Evolutionary conservation across 2,113 vertebrate species (phyloP).

Genomic region (Addax nasomaculatus): DNA sequence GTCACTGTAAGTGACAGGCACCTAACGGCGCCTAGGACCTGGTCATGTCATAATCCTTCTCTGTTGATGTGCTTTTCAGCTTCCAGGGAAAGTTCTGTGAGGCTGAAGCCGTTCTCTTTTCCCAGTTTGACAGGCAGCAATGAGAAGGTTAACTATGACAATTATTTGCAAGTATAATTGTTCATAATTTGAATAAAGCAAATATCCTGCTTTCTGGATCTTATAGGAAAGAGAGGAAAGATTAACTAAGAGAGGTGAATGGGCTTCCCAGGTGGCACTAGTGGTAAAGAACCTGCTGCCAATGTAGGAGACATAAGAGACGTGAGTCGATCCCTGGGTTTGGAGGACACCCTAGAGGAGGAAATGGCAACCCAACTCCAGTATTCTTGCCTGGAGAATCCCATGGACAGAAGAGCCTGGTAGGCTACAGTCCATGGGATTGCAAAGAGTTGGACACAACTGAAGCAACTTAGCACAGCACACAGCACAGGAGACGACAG

Average conservation of each 20-base stretch:
- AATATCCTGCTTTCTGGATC: background rate
- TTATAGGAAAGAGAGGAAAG: background rate
- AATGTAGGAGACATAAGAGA: background rate
- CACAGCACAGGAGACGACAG: background rate
- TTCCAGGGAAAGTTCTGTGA: background rate
- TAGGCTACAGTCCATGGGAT: background rate
- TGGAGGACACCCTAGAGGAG: background rate
- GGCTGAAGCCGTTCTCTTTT: background rate
- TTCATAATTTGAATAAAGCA: background rate
- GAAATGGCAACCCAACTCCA: background rate
- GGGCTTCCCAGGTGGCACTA: background rate
- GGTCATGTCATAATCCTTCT: background rate
- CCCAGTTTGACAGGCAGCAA: background rate
- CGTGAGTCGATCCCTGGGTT: background rate
- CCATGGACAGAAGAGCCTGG: background rate
- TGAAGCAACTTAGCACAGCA: background rate
- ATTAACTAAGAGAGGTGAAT: background rate
- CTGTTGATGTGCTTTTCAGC: background rate
- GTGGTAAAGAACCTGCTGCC: background rate
- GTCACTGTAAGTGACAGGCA: background rate
- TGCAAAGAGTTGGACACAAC: background rate
- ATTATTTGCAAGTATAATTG: background rate
- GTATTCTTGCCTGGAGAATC: background rate
- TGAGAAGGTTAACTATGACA: background rate
- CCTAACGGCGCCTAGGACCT: background rate